Evolutionary conservation across 2,113 vertebrate species (phyloP), one percentile per base, ranked within the genome.

Genomic region (Hipposideros armiger): DNA sequence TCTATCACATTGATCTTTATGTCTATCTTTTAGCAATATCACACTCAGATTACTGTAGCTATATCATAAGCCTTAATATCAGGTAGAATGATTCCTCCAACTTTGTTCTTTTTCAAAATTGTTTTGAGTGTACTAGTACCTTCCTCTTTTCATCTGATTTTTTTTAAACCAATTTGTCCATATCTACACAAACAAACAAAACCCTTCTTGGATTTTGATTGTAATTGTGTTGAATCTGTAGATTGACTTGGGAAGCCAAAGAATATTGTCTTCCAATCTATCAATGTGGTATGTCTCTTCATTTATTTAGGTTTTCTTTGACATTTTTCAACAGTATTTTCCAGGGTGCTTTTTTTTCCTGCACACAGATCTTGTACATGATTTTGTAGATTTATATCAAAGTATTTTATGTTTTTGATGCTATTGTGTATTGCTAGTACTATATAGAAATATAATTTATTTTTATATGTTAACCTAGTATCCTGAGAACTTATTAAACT

Each of bases 321-420:
- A 70, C 5, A 64, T 76, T 67, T 87, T 87, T 91, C 36, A 88
- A 42, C 13, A 67, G n/a, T 94, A 15, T 52, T 94, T 90, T 87
- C 2, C 42, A 42, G 67, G 24, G 16, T 77, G 5, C 45, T 84
- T 9, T 40, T 22, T 54, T n/a, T 5, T 15, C 9, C 19, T 24
- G 0, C 30, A 45, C 50, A 74, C 11, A 50, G 20, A 56, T 90
- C 64, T 85, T 90, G 20, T 10, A 58, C 40, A 22, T 42, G 94
- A 83, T 77, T 88, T 60, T 26, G 26, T 74, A 52, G 19, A 76
- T 69, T 74, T 73, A 60, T 52, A 77, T 60, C 4, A 58, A 72
- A 42, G 4, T 52, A 47, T 70, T 80, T 78, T 77, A 54, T 54
- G n/a, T 40, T 52, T 42, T 87, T 87, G 28, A 62, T 76, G 40